phyloP scores from a whole-genome alignment of 2,113 vertebrate genomes.

The Triplophysa dalaica region DNA sequence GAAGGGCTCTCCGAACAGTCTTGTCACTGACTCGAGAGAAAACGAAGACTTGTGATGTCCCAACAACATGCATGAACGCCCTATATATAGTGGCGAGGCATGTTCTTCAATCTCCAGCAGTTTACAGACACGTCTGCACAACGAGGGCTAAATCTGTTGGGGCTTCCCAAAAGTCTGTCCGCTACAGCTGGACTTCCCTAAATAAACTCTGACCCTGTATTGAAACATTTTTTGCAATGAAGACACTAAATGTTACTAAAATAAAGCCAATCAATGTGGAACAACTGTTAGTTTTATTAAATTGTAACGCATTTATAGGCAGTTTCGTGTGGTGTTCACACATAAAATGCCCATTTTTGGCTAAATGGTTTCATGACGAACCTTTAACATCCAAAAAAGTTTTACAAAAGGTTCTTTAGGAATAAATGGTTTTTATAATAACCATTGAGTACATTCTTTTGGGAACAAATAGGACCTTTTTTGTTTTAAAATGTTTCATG shows the following conservation, averaged over 20 bases:
- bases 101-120: constrained; percentile 62
- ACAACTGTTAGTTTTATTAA: too few species aligned
- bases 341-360: too few species aligned
- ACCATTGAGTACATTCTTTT: too few species aligned
- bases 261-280: too few species aligned
- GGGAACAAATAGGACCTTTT: too few species aligned
- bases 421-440: too few species aligned
- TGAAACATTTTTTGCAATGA: constrained; percentile 34
- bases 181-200: constrained; percentile 54
- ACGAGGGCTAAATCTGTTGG: constrained; percentile 69
- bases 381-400: too few species aligned
- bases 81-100: constrained; percentile 44
- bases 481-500: too few species aligned
- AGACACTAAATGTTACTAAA: neutral
- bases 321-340: too few species aligned
- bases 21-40: constrained; percentile 51
- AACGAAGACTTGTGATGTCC: constrained; percentile 45
- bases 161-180: constrained; percentile 61
- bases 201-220: constrained; percentile 34
- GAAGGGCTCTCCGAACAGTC: constrained; percentile 2
- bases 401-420: too few species aligned
- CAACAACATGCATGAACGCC: constrained; percentile 32
- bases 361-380: too few species aligned
- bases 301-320: too few species aligned
- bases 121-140: constrained; percentile 71